phyloP scores from a whole-genome alignment of 2,888 invertebrate genomes.

The Scaptomyza polygonia region DNA sequence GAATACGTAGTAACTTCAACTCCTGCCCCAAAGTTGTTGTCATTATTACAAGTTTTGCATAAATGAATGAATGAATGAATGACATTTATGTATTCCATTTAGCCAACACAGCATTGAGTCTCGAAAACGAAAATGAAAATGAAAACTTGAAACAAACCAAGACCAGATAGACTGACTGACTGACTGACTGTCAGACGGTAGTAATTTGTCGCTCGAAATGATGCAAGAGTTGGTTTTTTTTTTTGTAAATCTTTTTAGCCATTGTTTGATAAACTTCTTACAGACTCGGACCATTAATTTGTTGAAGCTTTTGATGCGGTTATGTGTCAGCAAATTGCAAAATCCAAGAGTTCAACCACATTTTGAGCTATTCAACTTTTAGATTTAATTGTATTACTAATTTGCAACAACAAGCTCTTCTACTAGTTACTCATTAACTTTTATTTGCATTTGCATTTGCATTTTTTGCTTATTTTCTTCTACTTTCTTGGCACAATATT shows the following conservation, averaged over 20 bases:
- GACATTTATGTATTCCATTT: slow-evolving; percentile 76
- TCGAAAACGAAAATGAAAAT: neutral
- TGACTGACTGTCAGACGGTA: slow-evolving; percentile 15
- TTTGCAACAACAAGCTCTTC: neutral
- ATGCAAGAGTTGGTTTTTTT: slow-evolving; percentile 61
- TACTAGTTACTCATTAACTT: slow-evolving; percentile 1
- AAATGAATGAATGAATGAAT: slow-evolving; percentile 72
- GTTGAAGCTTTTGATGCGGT: slow-evolving; percentile 38
- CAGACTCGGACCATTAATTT: slow-evolving; percentile 13
- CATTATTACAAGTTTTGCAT: slow-evolving; percentile 78
- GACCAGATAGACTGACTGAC: slow-evolving; percentile 10
- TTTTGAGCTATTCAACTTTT: slow-evolving; percentile 49
- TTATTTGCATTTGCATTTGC: neutral
- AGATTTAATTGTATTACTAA: slow-evolving; percentile 66
- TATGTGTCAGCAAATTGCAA: slow-evolving; percentile 64
- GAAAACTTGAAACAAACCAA: slow-evolving; percentile 8
- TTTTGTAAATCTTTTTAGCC: slow-evolving; percentile 51
- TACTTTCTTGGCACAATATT: neutral
- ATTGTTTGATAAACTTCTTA: slow-evolving; percentile 65
- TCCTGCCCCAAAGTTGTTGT: slow-evolving; percentile 40
- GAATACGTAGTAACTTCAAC: neutral
- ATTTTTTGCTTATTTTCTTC: neutral
- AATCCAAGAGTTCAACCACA: slow-evolving; percentile 49
- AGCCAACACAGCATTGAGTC: slow-evolving; percentile 45
- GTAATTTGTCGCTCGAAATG: slow-evolving; percentile 60